Conservation (phyloP, 2,797 vertebrate species). For the Phoxinus dragarum region DNA sequence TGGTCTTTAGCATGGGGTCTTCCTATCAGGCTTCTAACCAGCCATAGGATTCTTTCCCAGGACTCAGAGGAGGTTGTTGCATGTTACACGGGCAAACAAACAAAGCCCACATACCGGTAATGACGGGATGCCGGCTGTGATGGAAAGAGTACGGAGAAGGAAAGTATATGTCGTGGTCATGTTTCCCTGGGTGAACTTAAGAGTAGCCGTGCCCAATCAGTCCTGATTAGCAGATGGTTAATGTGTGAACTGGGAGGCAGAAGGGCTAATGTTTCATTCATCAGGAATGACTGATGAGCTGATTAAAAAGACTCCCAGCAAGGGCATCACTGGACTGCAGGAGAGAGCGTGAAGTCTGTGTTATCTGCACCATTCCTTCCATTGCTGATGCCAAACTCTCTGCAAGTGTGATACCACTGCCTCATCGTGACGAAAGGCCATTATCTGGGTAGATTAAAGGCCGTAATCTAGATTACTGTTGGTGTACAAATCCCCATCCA, state of each 20-base stretch:
- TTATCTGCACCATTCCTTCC: neutral
- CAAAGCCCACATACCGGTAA: neutral
- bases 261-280: slow-evolving; percentile 43
- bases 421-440: neutral
- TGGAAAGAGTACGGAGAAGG: neutral
- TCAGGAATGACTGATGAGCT: slow-evolving; percentile 50
- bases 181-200: slow-evolving; percentile 19
- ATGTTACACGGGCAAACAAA: slow-evolving; percentile 17
- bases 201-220: slow-evolving; percentile 31
- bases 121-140: neutral
- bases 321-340: slow-evolving; percentile 39
- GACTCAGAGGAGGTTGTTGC: neutral
- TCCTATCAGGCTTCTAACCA: neutral
- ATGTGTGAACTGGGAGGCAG: slow-evolving; percentile 53
- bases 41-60: neutral
- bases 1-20: neutral
- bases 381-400: neutral
- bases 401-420: neutral
- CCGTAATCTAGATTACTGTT: slow-evolving; percentile 25
- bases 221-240: slow-evolving; percentile 58
- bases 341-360: neutral
- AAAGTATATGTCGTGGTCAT: neutral
- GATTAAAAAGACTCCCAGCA: slow-evolving; percentile 50
- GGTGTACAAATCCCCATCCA: slow-evolving; percentile 34
- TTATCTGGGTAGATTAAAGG: slow-evolving; percentile 25